A percentile compares a stretch with the other conserved stretches of the same genome.
Evolutionary conservation across 2,113 vertebrate species (phyloP).

Genomic region (Lota lota): DNA sequence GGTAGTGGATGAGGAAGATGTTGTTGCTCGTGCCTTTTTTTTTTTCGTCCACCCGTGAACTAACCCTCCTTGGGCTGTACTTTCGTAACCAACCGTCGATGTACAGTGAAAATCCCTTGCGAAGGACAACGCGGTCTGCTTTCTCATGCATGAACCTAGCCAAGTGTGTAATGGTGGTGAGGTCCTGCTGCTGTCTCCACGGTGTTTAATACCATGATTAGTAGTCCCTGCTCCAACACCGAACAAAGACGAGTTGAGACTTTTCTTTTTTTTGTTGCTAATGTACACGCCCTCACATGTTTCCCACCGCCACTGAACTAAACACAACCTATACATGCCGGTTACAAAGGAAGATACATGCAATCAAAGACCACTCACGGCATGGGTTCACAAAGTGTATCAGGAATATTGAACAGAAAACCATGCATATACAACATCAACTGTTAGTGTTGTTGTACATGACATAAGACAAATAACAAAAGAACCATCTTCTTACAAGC

Average conservation of each 20-base stretch:
- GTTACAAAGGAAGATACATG: no score
- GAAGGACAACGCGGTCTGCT: neutral
- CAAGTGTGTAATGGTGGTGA: conserved; percentile 1
- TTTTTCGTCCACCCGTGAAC: neutral
- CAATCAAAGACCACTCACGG: no score
- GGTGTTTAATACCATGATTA: conserved; percentile 39
- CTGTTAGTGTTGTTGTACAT: no score
- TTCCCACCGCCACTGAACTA: neutral
- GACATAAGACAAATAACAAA: no score
- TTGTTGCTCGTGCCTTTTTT: neutral
- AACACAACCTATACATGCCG: no score
- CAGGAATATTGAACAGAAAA: no score
- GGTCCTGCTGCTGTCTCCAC: conserved; percentile 45
- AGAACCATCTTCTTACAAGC: no score
- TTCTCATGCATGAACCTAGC: neutral
- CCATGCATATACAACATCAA: no score
- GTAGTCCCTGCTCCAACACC: conserved; percentile 1
- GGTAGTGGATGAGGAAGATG: neutral
- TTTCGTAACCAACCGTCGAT: conserved; percentile 12
- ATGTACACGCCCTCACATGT: conserved; percentile 35
- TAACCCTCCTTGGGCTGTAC: neutral
- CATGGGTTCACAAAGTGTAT: no score
- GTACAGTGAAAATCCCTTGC: neutral
- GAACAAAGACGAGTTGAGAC: conserved; percentile 15
- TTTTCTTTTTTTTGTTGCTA: no score